These are phyloP conservation scores for Melanostigma gelatinosum DNA, from an alignment of 2,113 vertebrate genomes.

Conservation along the genomic window DNA sequence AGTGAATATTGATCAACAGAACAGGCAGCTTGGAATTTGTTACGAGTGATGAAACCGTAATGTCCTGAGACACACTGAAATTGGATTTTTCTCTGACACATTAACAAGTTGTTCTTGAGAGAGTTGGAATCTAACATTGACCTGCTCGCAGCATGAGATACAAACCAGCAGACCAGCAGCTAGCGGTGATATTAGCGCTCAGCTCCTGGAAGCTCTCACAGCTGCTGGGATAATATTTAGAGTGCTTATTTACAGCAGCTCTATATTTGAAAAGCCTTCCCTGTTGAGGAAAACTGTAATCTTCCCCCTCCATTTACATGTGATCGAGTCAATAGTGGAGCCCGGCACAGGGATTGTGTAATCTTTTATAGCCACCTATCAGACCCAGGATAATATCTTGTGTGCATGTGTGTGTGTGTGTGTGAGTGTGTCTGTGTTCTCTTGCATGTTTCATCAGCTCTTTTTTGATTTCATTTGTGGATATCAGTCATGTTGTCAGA, in stretches of 20 bases:
- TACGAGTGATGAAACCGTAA: conserved; percentile 37
- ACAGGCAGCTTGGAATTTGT: conserved; percentile 32
- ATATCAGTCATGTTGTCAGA: conserved; percentile 50
- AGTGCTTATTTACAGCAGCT: conserved; percentile 62
- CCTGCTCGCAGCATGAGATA: not conserved
- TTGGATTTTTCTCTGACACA: conserved; percentile 58
- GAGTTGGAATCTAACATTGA: conserved; percentile 48
- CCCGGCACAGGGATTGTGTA: conserved; percentile 46
- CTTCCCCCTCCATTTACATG: conserved; percentile 60
- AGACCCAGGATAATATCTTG: conserved; percentile 10
- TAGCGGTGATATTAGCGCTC: conserved; percentile 50
- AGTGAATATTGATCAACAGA: conserved; percentile 61
- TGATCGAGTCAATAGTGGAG: conserved; percentile 63
- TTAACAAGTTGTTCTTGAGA: conserved; percentile 47
- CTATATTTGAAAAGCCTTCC: conserved; percentile 47
- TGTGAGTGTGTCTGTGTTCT: not conserved
- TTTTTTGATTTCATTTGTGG: conserved; percentile 54
- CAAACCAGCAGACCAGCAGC: conserved; percentile 40
- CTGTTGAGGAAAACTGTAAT: conserved; percentile 49
- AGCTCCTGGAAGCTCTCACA: conserved; percentile 49
- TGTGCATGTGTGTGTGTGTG: conserved; percentile 38
- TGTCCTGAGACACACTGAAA: conserved; percentile 28
- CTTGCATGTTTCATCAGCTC: conserved; percentile 38
- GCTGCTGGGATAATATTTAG: conserved; percentile 67
- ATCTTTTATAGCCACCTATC: conserved; percentile 58